phyloP scores from a whole-genome alignment of 64 coral and sea anemone genomes.

The Astreopora myriophthalma region DNA sequence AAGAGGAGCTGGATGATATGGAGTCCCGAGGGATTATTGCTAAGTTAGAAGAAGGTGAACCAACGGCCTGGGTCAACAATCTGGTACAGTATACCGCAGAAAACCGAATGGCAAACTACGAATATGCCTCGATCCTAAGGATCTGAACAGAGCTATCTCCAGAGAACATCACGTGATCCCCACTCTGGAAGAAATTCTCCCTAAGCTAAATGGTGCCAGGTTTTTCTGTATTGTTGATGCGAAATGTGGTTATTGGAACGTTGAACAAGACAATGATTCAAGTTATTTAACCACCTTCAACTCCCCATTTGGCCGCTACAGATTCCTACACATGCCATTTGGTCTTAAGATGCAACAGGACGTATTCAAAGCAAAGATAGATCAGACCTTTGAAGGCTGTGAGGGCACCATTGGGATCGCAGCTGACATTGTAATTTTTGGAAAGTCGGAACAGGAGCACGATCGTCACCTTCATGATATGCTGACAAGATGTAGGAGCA shows the following conservation, averaged over 20 bases:
- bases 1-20: slow-evolving; percentile 4
- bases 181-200: slow-evolving; percentile 44
- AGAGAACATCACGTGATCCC: slow-evolving; percentile 65
- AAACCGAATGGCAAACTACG: slow-evolving; percentile 46
- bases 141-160: neutral
- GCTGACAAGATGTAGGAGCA: slow-evolving; percentile 18
- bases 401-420: slow-evolving; percentile 4
- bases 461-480: slow-evolving; percentile 19
- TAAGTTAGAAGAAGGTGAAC: slow-evolving; percentile 57
- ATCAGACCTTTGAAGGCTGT: slow-evolving; percentile 52
- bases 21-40: slow-evolving; percentile 13
- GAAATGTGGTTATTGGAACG: neutral
- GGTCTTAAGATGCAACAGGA: neutral
- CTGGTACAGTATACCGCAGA: slow-evolving; percentile 50
- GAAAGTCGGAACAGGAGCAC: slow-evolving; percentile 31
- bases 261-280: too few relatives aligned
- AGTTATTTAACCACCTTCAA: slow-evolving; percentile 23
- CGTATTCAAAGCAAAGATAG: slow-evolving; percentile 34
- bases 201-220: slow-evolving; percentile 46
- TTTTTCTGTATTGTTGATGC: neutral
- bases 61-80: slow-evolving; percentile 51
- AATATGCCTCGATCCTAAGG: slow-evolving; percentile 72
- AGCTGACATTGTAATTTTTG: slow-evolving; percentile 44
- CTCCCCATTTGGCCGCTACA: slow-evolving; percentile 3
- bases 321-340: neutral